phyloP scores from a whole-genome alignment of 2,888 invertebrate genomes.

The Mythimna ferrago region DNA sequence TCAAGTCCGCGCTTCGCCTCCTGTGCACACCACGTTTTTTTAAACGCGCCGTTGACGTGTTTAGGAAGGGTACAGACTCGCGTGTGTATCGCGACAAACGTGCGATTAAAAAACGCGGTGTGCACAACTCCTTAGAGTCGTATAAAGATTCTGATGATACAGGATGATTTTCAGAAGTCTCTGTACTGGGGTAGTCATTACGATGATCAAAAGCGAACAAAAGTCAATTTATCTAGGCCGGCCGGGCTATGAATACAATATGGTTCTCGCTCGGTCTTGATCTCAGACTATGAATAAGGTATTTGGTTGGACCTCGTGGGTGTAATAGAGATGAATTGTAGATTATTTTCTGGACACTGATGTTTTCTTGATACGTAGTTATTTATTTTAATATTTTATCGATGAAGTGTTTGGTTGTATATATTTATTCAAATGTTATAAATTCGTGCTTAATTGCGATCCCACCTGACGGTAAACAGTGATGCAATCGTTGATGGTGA shows the following conservation, averaged over 20 bases:
- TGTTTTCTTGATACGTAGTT: background rate
- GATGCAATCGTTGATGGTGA: too few species aligned
- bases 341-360: background rate
- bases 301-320: conserved; percentile 6
- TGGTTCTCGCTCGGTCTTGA: conserved; percentile 13
- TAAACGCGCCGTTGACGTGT: too few species aligned
- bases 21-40: too few species aligned
- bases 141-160: conserved; percentile 28
- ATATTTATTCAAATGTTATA: too few species aligned
- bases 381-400: background rate
- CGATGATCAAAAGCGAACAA: conserved; percentile 38
- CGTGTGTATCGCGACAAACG: too few species aligned
- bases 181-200: conserved; percentile 33
- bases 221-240: conserved; percentile 33
- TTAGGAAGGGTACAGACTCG: too few species aligned
- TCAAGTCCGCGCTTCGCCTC: too few species aligned
- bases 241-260: conserved; percentile 44
- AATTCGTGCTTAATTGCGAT: too few species aligned
- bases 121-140: background rate
- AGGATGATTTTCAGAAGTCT: conserved; percentile 8
- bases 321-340: background rate
- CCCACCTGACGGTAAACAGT: too few species aligned
- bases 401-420: too few species aligned
- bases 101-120: too few species aligned
- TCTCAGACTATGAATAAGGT: conserved; percentile 48